phyloP scores from a whole-genome alignment of 2,113 vertebrate species.

The Machaerirhynchus nigripectus region DNA sequence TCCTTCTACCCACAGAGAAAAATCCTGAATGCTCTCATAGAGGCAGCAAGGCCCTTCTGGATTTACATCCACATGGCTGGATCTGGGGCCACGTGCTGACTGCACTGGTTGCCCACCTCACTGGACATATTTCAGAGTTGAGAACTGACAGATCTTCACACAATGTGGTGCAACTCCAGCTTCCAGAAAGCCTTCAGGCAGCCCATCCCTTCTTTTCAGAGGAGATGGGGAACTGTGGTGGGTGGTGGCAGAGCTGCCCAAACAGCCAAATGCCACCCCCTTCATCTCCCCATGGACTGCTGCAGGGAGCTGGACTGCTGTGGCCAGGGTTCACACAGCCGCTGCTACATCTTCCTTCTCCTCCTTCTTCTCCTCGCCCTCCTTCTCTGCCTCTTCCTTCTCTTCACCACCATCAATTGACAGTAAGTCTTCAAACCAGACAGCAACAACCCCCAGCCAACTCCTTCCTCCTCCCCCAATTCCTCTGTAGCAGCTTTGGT shows the following conservation, averaged over 20 bases:
- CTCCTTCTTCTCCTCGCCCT: background rate
- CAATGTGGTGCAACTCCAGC: background rate
- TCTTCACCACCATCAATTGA: background rate
- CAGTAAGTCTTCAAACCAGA: background rate
- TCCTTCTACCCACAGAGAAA: background rate
- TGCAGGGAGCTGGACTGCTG: background rate
- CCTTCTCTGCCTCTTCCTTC: background rate
- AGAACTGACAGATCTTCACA: background rate
- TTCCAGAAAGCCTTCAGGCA: background rate
- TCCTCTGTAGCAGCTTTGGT: background rate
- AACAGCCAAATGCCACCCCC: rapidly evolving
- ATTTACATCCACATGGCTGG: background rate
- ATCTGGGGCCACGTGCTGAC: background rate
- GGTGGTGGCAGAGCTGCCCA: background rate
- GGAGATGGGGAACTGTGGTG: background rate
- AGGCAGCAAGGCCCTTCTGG: background rate
- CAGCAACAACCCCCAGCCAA: background rate
- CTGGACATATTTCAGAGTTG: rapidly evolving
- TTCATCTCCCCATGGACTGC: background rate
- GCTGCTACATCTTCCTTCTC: background rate
- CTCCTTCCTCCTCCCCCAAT: background rate
- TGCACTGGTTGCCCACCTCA: background rate
- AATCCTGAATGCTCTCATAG: background rate
- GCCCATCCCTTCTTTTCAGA: background rate
- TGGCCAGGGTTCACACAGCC: rapidly evolving